Evolutionary conservation across 2,113 vertebrate genomes (phyloP).

Genomic region (Phalacrocorax aristotelis): DNA sequence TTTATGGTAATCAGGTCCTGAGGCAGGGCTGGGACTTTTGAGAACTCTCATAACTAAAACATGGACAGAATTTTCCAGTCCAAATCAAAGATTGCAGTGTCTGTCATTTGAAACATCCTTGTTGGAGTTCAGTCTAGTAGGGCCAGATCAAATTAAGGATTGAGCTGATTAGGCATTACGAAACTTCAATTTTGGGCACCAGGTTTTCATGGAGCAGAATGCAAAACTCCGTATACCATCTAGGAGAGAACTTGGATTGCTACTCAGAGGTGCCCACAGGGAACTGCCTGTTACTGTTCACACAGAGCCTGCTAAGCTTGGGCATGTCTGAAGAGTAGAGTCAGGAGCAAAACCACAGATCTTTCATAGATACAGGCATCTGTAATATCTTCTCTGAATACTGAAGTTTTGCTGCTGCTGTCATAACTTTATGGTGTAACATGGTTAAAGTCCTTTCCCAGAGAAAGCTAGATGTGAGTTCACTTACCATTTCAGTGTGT

Average conservation of each 20-base stretch:
- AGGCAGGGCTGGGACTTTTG: background rate
- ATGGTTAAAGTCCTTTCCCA: background rate
- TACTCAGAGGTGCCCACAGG: background rate
- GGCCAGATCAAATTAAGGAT: background rate
- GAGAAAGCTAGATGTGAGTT: background rate
- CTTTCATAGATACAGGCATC: background rate
- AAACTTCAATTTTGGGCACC: background rate
- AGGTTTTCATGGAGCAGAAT: background rate
- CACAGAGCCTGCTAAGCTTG: background rate
- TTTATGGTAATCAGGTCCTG: background rate
- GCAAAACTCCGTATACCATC: background rate
- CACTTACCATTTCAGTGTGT: background rate
- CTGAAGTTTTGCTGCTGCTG: background rate
- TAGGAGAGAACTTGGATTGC: background rate
- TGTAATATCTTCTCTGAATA: background rate
- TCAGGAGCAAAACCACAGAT: background rate
- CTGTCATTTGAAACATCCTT: background rate
- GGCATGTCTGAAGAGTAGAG: background rate
- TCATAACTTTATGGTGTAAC: background rate
- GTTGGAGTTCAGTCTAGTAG: background rate
- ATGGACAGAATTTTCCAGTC: background rate
- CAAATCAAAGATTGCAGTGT: background rate
- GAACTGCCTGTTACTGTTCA: background rate
- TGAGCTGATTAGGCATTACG: background rate
- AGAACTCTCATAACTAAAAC: background rate